Evolutionary conservation across 1,140 invertebrate species (phyloP).

Genomic region (Ceratitis capitata): DNA sequence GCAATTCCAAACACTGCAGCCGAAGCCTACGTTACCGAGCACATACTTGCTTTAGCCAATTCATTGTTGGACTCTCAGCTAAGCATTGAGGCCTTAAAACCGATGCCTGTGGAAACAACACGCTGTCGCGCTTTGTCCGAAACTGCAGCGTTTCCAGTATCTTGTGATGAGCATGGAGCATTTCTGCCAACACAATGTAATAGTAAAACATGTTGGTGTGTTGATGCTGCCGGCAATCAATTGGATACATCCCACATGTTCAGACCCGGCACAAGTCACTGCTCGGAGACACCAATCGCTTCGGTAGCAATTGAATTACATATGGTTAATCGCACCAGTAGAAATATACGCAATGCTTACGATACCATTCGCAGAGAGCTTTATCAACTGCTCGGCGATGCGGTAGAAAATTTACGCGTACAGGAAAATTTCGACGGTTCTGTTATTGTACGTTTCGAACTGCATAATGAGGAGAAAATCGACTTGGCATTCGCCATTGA

Average conservation of each 20-base stretch:
- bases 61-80: constrained; percentile 59
- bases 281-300: constrained; percentile 56
- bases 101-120: constrained; percentile 64
- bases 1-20: constrained; percentile 39
- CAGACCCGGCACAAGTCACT: constrained; percentile 66
- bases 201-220: constrained; percentile 82
- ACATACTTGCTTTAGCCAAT: constrained; percentile 62
- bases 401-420: constrained; percentile 61
- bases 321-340: constrained; percentile 51
- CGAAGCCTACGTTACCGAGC: constrained; percentile 50
- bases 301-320: constrained; percentile 61
- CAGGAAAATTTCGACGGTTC: constrained; percentile 63
- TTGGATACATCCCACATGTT: constrained; percentile 73
- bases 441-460: constrained; percentile 56
- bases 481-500: constrained; percentile 63
- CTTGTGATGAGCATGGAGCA: constrained; percentile 74
- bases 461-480: constrained; percentile 60
- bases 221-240: constrained; percentile 85
- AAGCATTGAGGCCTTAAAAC: constrained; percentile 50
- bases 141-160: constrained; percentile 69
- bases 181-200: constrained; percentile 81
- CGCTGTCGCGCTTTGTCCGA: constrained; percentile 73
- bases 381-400: constrained; percentile 55
- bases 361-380: constrained; percentile 57
- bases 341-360: constrained; percentile 56